Evolutionary conservation across 2,113 vertebrate genomes (phyloP), one percentile per base, ranked within the genome.

Genomic region (Coptodon bakossiorum): DNA sequence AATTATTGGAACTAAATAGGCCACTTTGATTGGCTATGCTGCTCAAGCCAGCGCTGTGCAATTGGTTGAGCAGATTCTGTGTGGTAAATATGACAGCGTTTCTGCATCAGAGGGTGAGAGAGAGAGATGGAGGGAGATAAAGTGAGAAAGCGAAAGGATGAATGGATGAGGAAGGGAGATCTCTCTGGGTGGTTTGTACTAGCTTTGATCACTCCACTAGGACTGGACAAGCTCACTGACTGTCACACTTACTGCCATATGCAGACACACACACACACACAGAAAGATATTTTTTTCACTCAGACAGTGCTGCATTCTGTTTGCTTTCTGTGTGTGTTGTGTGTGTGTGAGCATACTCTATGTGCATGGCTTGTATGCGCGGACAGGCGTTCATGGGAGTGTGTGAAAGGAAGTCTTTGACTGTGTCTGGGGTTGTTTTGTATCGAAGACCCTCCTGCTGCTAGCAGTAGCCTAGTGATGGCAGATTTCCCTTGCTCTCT

Each of bases 121-220:
- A 61, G 29, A 68, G 63, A 68, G 63, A 40, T 24, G n/a, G 63
- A 13, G 11, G 63, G 63, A 52, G 83, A 48, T 29, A 57, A 85
- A 85, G 22, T 6, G 81, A 56, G 36, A 43, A 56, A 83, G 19
- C 4, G n/a, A 76, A 56, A 17, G 83, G 89, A 90, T 90, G 88
- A 91, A 90, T 90, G 90, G 73, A 86, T 53, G 90, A 92, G 80
- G 89, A 91, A 90, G 88, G 88, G 87, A 84, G 87, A 89, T 92
- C 94, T 92, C 95, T 90, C 93, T 95, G 94, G 95, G 94, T 95
- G 95, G 94, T 94, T 95, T 89, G 88, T 88, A 90, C 83, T 66
- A 85, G 92, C 95, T 96, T 96, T 96, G 94, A 96, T 94, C 95
- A 93, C 92, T 92, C 91, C 89, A 90, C 92, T 91, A 90, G 90